These are phyloP conservation scores for Stegana nigrithorax DNA, from an alignment of 2,888 invertebrate genomes.

Conservation along the genomic window DNA sequence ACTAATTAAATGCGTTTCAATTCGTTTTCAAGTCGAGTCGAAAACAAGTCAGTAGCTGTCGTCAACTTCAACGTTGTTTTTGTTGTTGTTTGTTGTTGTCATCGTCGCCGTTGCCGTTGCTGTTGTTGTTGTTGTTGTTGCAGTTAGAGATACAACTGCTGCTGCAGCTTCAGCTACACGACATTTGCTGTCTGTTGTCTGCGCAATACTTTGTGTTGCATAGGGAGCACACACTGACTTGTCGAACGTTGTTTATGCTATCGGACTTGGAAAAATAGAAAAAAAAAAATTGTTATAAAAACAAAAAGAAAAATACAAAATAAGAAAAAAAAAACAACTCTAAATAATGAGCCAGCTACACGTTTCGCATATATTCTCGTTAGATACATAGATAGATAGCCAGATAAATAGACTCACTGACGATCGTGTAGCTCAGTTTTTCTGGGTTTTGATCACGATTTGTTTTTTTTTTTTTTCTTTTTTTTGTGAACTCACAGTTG, in stretches of 20 bases:
- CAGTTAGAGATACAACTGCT: too few species aligned
- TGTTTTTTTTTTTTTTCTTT: neutral
- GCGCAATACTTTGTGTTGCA: too few species aligned
- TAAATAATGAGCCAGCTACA: slow-evolving; percentile 8
- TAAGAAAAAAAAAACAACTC: too few species aligned
- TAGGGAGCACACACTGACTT: too few species aligned
- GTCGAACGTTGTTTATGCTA: too few species aligned
- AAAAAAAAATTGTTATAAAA: too few species aligned
- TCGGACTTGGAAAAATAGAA: too few species aligned
- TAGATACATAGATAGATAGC: slow-evolving; percentile 4
- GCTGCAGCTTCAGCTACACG: too few species aligned
- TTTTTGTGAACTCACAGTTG: neutral
- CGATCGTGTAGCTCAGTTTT: slow-evolving; percentile 11
- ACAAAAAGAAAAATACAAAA: too few species aligned
- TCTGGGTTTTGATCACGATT: slow-evolving; percentile 11
- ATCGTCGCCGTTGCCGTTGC: neutral
- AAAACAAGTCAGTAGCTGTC: neutral
- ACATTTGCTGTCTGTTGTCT: too few species aligned
- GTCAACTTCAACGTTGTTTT: neutral
- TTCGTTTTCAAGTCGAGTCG: slow-evolving; percentile 41
- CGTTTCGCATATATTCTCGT: neutral
- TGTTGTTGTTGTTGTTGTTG: too few species aligned
- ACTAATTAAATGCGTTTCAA: slow-evolving; percentile 54
- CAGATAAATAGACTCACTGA: slow-evolving; percentile 9
- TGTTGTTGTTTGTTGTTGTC: neutral